phyloP scores from a whole-genome alignment of 2,888 invertebrate species.

The Anorthoa munda region DNA sequence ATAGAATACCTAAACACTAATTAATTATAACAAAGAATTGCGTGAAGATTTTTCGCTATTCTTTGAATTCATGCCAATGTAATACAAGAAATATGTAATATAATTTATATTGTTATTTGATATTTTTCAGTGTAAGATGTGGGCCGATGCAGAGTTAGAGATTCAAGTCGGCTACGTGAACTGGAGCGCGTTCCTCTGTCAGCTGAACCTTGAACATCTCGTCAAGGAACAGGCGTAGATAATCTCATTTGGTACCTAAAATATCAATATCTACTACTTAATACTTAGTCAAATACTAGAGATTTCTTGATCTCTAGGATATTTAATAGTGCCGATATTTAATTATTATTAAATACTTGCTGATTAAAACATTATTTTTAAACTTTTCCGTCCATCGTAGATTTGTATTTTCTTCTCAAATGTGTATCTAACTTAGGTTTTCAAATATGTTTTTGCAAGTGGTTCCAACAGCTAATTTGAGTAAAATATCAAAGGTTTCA shows the following conservation, averaged over 20 bases:
- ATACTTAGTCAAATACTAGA: neutral
- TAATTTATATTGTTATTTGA: neutral
- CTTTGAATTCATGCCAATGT: neutral
- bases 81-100: neutral
- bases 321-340: neutral
- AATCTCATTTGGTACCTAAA: neutral
- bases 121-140: slow-evolving; percentile 81
- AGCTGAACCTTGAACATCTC: slow-evolving; percentile 86
- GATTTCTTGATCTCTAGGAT: neutral
- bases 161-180: slow-evolving; percentile 85
- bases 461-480: neutral
- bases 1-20: too few species aligned
- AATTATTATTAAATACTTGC: neutral
- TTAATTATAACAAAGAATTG: too few species aligned
- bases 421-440: neutral
- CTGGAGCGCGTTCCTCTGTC: slow-evolving; percentile 88
- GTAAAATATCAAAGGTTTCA: slow-evolving; percentile 3
- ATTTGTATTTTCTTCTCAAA: neutral
- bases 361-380: neutral
- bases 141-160: slow-evolving; percentile 80
- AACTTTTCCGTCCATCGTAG: neutral
- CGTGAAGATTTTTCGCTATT: neutral
- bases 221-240: slow-evolving; percentile 80
- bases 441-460: neutral
- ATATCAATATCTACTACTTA: neutral